Evolutionary conservation across 1,140 invertebrate species (phyloP).

Genomic region (fruit fly (Drosophila melanogaster)): DNA sequence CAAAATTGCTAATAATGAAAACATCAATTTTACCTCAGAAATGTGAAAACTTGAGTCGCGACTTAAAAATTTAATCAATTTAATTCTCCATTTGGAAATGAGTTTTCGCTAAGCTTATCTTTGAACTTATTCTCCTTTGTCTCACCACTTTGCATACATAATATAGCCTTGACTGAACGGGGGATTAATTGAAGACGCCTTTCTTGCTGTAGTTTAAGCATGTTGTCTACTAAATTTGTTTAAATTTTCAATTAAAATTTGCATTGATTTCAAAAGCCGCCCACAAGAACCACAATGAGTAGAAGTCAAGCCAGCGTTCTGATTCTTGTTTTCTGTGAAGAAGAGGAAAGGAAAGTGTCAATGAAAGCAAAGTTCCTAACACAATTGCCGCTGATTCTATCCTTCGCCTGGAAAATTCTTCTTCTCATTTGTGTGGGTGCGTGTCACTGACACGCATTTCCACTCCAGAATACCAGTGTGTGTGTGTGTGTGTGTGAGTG

Average conservation of each 20-base stretch:
- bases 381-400: constrained; percentile 50
- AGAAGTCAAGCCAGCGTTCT: constrained; percentile 10
- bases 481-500: constrained; percentile 17
- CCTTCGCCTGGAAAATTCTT: constrained; percentile 21
- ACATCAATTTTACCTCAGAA: too few relatives aligned
- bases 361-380: constrained; percentile 44
- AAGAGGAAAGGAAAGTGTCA: constrained; percentile 9
- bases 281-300: constrained; percentile 13
- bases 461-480: not conserved
- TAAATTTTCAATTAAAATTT: constrained; percentile 57
- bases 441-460: constrained; percentile 62
- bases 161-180: not conserved
- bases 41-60: too few relatives aligned
- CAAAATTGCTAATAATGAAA: too few relatives aligned
- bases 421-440: constrained; percentile 11
- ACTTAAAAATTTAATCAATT: not conserved
- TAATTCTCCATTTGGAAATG: not conserved
- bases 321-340: not conserved
- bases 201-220: not conserved
- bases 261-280: constrained; percentile 38
- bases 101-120: not conserved
- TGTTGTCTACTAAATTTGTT: constrained; percentile 29
- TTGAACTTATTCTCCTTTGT: constrained; percentile 1
- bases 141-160: constrained; percentile 13
- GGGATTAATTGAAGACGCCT: constrained; percentile 10